Base-by-base conservation (phyloP, 2,797 vertebrate genomes). In the Pseudotriccus pelzelni region DNA sequence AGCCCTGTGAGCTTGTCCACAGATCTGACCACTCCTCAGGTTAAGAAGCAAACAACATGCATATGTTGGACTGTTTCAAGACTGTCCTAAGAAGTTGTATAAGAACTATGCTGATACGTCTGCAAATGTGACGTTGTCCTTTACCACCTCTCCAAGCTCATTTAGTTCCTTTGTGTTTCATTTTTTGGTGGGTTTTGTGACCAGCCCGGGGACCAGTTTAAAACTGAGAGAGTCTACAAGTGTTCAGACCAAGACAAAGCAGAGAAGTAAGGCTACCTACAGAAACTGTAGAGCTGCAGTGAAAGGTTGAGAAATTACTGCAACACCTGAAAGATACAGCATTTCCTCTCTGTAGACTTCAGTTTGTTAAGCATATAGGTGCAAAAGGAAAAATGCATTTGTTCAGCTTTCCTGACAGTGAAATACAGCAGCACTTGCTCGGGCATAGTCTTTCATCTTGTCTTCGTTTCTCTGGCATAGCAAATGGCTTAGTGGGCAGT, bases 11-110 rank as follows among this genome's bases (percentile, higher is more conserved):
- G n/a, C 50, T 77, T 68, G n/a, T 56, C 50, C 28, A 30, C 28
- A 30, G 28, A 30, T 52, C 49, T 41, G 21, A 19, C 24, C 9
- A 1, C 16, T 64, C 12, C 62, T 82, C 14, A 28, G 39, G 55
- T 55, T 17, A 68, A 46, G 76, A 89, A 2, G 0, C 16, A 52
- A 84, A 24, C 32, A 39, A 10, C 11, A 0, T 2, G 1, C 0
- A 0, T 47, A 4, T 72, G 18, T 18, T 50, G 63, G 37, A 62
- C 44, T 76, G n/a, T 84, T 94, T 69, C 36, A 69, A 49, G 49
- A 23, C 39, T 34, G 11, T 73, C 32, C 58, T 52, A 58, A 66
- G 41, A 68, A 64, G 30, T 4, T 82, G 17, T 58, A 0, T 39
- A 59, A 84, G 32, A 90, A 20, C 46, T 36, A 8, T 9, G 6